Percentiles rank a stretch among this genome's conserved stretches.
These are phyloP conservation scores for Ectropis crepuscularia DNA, from an alignment of 2,888 invertebrate species.

Conservation along the genomic window DNA sequence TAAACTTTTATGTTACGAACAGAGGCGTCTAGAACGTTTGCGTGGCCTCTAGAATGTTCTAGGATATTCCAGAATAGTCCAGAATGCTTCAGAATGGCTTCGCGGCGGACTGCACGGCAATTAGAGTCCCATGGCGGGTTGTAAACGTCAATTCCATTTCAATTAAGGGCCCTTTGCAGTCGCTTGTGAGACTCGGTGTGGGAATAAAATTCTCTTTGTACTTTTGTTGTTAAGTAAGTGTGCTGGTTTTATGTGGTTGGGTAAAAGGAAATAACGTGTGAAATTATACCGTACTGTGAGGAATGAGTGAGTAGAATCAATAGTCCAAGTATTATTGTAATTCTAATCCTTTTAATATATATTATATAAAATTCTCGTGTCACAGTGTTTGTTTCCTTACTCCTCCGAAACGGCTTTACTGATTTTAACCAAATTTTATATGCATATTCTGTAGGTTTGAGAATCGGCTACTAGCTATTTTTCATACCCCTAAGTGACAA, in stretches of 20 bases:
- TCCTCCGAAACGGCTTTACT: too few species aligned
- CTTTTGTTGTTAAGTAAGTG: slow-evolving; percentile 8
- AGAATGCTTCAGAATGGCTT: slow-evolving; percentile 49
- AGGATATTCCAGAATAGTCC: slow-evolving; percentile 39
- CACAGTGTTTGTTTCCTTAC: too few species aligned
- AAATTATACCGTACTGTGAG: neutral
- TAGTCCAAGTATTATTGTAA: too few species aligned
- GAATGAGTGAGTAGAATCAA: neutral
- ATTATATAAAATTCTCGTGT: too few species aligned
- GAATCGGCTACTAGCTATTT: too few species aligned
- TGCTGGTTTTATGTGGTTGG: slow-evolving; percentile 6
- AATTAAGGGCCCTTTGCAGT: slow-evolving; percentile 60
- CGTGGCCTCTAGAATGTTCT: slow-evolving; percentile 38
- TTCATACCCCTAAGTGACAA: too few species aligned
- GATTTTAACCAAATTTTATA: too few species aligned
- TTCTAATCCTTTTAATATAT: too few species aligned
- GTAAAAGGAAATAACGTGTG: neutral
- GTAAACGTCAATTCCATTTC: slow-evolving; percentile 66
- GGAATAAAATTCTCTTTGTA: slow-evolving; percentile 35
- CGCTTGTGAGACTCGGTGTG: slow-evolving; percentile 49
- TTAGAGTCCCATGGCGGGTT: slow-evolving; percentile 52
- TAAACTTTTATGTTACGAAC: slow-evolving; percentile 47
- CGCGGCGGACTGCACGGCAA: slow-evolving; percentile 60
- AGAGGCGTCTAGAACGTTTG: slow-evolving; percentile 33
- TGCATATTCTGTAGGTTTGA: too few species aligned